Evolutionary conservation across 2,113 vertebrate genomes (phyloP).

Genomic region (Emydura subglobosa): DNA sequence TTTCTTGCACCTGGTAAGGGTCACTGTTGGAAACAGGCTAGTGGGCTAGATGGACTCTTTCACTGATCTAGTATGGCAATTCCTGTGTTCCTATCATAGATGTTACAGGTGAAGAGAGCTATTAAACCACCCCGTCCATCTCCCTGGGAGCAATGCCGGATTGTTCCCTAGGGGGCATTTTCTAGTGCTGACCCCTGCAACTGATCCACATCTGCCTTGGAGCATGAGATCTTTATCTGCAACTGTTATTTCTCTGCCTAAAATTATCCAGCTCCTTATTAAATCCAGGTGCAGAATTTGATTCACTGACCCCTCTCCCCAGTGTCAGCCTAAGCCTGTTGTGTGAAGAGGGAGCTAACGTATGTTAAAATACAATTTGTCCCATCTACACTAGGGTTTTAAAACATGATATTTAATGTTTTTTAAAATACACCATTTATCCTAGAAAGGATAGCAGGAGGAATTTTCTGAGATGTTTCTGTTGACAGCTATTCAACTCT

Average conservation of each 20-base stretch:
- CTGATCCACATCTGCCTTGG: neutral
- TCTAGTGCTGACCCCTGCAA: neutral
- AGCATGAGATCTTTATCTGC: neutral
- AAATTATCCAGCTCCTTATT: neutral
- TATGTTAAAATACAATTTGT: neutral
- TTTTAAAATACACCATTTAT: too few relatives aligned
- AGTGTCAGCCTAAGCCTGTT: too few relatives aligned
- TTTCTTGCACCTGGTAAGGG: neutral
- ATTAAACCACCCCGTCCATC: neutral
- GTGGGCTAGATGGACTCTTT: neutral
- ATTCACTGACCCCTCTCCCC: neutral
- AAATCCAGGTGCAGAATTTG: neutral
- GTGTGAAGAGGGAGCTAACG: neutral
- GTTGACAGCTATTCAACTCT: neutral
- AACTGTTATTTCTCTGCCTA: neutral
- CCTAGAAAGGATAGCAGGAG: neutral
- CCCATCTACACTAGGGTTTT: neutral
- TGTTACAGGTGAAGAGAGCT: neutral
- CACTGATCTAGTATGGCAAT: neutral
- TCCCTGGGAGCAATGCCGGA: neutral
- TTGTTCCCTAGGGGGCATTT: neutral
- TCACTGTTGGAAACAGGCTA: neutral
- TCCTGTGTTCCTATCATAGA: neutral
- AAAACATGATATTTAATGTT: too few relatives aligned
- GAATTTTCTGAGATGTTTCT: neutral